Evolutionary conservation across 1,140 invertebrate genomes (phyloP).

Genomic region (Lethrus apterus): DNA sequence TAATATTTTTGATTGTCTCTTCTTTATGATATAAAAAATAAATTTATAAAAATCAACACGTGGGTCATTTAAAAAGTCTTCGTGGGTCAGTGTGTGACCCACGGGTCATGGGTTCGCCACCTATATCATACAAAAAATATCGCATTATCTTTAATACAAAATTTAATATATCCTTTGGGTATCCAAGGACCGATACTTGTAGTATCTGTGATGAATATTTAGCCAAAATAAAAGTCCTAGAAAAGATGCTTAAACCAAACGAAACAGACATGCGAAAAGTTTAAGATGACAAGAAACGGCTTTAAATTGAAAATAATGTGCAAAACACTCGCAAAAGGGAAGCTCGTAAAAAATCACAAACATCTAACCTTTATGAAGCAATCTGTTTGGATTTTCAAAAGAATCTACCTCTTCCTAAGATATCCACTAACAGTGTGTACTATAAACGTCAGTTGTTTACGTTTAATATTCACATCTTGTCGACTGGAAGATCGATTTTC

Average conservation of each 20-base stretch:
- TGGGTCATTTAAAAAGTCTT: too few relatives aligned
- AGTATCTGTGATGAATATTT: constrained; percentile 20
- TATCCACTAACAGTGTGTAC: constrained; percentile 27
- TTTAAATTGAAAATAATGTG: too few relatives aligned
- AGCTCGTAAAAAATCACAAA: constrained; percentile 8
- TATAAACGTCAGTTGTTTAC: constrained; percentile 27
- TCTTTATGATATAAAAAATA: too few relatives aligned
- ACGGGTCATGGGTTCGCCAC: too few relatives aligned
- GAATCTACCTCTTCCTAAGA: constrained; percentile 25
- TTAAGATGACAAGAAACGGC: too few relatives aligned
- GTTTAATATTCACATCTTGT: constrained; percentile 26
- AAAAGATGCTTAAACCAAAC: constrained; percentile 1
- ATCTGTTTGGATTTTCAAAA: constrained; percentile 25
- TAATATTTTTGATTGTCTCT: too few relatives aligned
- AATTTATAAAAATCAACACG: too few relatives aligned
- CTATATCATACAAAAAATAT: constrained; percentile 18
- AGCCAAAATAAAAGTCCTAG: constrained; percentile 14
- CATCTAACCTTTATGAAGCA: constrained; percentile 20
- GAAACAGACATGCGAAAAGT: neutral
- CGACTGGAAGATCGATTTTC: constrained; percentile 17
- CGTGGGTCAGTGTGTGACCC: too few relatives aligned
- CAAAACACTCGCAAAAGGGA: too few relatives aligned
- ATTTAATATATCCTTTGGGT: constrained; percentile 23
- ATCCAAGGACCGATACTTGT: constrained; percentile 19
- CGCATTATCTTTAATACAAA: constrained; percentile 15